These are phyloP conservation scores for Anorthoa munda DNA, from an alignment of 2,888 invertebrate species.

Conservation along the genomic window DNA sequence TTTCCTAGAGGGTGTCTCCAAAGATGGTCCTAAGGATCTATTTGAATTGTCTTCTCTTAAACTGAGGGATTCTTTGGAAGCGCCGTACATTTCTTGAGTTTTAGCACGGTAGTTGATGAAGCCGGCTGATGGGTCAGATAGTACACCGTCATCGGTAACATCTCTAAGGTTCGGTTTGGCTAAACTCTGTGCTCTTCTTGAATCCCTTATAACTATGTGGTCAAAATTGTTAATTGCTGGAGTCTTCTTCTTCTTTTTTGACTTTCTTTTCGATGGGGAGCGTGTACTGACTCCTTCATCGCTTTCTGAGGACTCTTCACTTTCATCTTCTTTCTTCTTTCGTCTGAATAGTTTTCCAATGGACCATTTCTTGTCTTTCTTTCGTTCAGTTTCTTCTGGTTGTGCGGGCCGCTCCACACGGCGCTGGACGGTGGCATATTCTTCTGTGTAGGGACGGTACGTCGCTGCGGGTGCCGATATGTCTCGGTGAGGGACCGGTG, in stretches of 20 bases:
- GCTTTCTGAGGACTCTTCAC: constrained; percentile 90
- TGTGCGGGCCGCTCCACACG: constrained; percentile 80
- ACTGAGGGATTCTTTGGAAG: constrained; percentile 84
- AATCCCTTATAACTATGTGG: constrained; percentile 92
- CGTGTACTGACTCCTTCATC: constrained; percentile 86
- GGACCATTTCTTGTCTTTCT: constrained; percentile 95
- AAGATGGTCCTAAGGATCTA: constrained; percentile 84
- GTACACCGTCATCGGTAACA: constrained; percentile 88
- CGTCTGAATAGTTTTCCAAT: constrained; percentile 95
- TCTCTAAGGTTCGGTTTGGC: constrained; percentile 84
- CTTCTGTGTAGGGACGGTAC: constrained; percentile 86
- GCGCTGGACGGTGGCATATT: constrained; percentile 82
- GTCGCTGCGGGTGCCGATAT: constrained; percentile 78
- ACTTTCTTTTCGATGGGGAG: constrained; percentile 84
- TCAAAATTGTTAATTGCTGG: constrained; percentile 92
- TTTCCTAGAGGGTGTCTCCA: constrained; percentile 90
- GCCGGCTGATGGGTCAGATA: constrained; percentile 91
- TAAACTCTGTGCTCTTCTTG: constrained; percentile 88
- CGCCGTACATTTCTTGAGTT: constrained; percentile 80
- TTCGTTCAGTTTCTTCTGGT: constrained; percentile 85
- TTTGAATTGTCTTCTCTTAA: constrained; percentile 82
- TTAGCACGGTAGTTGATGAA: constrained; percentile 86
- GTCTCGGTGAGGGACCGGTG: constrained; percentile 87
- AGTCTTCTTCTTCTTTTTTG: constrained; percentile 89
- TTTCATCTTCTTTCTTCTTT: constrained; percentile 93